A percentile compares a stretch with the other conserved stretches of the same genome.
Conservation (phyloP, 2,888 invertebrate species). For the Operophtera brumata region DNA sequence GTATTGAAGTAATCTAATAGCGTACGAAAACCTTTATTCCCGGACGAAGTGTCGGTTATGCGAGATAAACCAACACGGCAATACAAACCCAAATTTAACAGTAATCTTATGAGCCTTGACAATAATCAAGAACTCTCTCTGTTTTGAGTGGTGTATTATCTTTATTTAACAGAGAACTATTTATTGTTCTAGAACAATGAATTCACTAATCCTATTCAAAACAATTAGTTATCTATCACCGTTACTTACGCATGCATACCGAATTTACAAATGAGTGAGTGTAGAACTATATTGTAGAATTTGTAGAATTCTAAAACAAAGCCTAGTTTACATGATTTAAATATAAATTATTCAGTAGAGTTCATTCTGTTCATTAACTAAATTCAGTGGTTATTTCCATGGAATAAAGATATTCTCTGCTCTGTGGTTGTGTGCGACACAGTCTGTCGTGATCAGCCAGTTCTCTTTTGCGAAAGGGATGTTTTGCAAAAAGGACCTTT, state of each 20-base stretch:
- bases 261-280: neutral
- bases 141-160: too few relatives aligned
- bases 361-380: constrained; percentile 6
- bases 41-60: too few relatives aligned
- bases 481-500: too few relatives aligned
- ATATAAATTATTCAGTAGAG: constrained; percentile 16
- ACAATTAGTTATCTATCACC: neutral
- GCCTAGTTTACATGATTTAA: neutral
- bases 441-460: neutral
- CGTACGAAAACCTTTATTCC: too few relatives aligned
- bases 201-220: neutral
- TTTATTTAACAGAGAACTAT: too few relatives aligned
- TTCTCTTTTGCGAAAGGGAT: too few relatives aligned
- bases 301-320: neutral
- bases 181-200: too few relatives aligned
- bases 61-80: too few relatives aligned
- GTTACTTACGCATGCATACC: neutral
- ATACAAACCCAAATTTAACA: too few relatives aligned
- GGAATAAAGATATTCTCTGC: neutral
- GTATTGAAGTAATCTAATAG: too few relatives aligned
- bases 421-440: neutral
- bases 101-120: too few relatives aligned
- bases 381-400: constrained; percentile 1
- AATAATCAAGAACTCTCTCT: too few relatives aligned
- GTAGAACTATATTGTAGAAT: constrained; percentile 6